These are phyloP conservation scores for Cirrhinus mrigala DNA, from an alignment of 2,797 vertebrate genomes.

Conservation along the genomic window DNA sequence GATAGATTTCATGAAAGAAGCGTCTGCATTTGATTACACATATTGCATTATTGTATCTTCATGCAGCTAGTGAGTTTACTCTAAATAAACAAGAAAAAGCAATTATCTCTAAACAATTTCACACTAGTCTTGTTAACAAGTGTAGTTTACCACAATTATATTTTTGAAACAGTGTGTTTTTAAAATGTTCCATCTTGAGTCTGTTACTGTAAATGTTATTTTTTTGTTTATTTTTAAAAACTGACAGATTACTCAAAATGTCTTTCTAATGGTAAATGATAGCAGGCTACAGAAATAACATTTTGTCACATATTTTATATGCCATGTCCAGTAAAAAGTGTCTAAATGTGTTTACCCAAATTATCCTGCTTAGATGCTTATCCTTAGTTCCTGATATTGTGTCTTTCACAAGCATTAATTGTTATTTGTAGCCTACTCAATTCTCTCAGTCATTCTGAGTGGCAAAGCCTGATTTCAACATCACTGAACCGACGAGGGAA, in stretches of 20 bases:
- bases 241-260: neutral
- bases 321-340: neutral
- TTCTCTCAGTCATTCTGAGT: neutral
- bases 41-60: neutral
- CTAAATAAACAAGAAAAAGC: neutral
- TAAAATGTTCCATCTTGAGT: neutral
- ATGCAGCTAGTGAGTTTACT: neutral
- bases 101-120: conserved; percentile 14
- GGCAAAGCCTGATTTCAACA: neutral
- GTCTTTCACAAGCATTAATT: neutral
- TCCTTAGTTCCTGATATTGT: neutral
- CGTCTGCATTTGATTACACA: neutral
- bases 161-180: neutral
- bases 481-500: neutral
- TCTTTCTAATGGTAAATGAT: neutral
- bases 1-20: neutral
- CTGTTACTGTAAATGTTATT: neutral
- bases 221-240: neutral
- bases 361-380: neutral
- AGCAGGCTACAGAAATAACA: neutral
- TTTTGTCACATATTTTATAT: neutral
- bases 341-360: neutral
- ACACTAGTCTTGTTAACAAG: neutral
- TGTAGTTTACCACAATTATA: neutral
- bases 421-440: neutral